Conservation (phyloP, 2,888 invertebrate genomes). For the Crepidodera aurea region DNA sequence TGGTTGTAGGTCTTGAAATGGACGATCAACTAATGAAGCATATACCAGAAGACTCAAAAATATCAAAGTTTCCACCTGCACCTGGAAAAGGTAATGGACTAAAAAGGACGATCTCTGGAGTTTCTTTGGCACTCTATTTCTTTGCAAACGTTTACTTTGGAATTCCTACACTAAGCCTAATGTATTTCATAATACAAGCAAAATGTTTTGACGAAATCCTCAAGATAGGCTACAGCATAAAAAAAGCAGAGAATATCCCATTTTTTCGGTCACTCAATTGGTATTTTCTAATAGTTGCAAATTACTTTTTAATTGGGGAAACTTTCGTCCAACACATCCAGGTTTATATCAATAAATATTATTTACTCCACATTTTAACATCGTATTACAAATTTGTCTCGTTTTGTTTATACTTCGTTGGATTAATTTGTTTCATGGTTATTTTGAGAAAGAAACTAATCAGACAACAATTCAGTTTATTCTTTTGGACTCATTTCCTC, state of each 20-base stretch:
- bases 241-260: constrained; percentile 92
- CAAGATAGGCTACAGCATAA: constrained; percentile 96
- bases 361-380: constrained; percentile 80
- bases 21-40: not conserved
- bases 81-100: constrained; percentile 77
- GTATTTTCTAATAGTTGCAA: constrained; percentile 96
- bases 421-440: constrained; percentile 96
- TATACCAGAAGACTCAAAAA: not conserved
- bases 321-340: constrained; percentile 83
- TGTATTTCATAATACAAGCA: constrained; percentile 94
- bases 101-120: constrained; percentile 92
- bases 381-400: constrained; percentile 97
- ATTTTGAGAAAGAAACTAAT: constrained; percentile 96
- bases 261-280: constrained; percentile 86
- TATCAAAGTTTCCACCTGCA: not conserved
- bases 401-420: constrained; percentile 93
- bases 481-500: constrained; percentile 99
- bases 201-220: constrained; percentile 99
- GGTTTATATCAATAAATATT: constrained; percentile 60
- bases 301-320: constrained; percentile 99
- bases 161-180: constrained; percentile 89
- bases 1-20: too few relatives aligned
- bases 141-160: constrained; percentile 91
- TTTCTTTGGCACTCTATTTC: constrained; percentile 91
- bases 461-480: constrained; percentile 92